Conservation (phyloP, 2,113 vertebrate species). For the Nothoprocta pentlandii region DNA sequence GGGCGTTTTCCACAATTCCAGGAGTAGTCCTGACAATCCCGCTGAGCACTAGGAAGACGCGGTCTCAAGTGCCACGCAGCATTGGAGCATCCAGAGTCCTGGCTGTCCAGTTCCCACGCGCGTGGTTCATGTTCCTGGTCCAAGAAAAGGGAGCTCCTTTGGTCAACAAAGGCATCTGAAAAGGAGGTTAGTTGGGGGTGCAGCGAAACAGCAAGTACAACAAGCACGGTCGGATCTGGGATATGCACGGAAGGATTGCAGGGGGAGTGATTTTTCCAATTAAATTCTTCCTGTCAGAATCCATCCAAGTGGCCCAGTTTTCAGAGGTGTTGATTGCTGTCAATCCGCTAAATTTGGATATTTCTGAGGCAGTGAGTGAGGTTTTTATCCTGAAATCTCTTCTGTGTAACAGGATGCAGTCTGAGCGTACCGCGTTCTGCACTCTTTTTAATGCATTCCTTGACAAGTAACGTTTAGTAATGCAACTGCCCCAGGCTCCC, state of each 20-base stretch:
- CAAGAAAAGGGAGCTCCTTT: not conserved
- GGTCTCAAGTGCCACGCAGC: not conserved
- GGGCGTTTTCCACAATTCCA: not conserved
- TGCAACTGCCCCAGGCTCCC: not conserved
- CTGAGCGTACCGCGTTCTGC: not conserved
- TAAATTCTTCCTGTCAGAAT: not conserved
- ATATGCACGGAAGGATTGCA: rapidly evolving
- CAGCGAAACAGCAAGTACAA: not conserved
- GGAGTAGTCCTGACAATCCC: not conserved
- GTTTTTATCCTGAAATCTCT: not conserved
- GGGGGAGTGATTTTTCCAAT: not conserved
- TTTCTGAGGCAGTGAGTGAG: not conserved
- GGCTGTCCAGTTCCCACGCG: not conserved
- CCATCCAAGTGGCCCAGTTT: not conserved
- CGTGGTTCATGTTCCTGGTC: not conserved
- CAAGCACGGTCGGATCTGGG: not conserved
- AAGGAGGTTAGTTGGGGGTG: not conserved
- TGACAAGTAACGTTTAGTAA: not conserved
- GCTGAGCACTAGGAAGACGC: not conserved
- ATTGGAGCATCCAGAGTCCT: not conserved
- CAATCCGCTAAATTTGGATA: not conserved
- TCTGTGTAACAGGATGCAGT: not conserved
- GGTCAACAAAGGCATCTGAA: not conserved
- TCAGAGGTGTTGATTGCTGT: not conserved
- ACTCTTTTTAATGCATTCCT: not conserved